Percentiles rank a stretch among this genome's conserved stretches.
phyloP scores from a whole-genome alignment of 2,797 vertebrate species.

The Ceryle rudis region DNA sequence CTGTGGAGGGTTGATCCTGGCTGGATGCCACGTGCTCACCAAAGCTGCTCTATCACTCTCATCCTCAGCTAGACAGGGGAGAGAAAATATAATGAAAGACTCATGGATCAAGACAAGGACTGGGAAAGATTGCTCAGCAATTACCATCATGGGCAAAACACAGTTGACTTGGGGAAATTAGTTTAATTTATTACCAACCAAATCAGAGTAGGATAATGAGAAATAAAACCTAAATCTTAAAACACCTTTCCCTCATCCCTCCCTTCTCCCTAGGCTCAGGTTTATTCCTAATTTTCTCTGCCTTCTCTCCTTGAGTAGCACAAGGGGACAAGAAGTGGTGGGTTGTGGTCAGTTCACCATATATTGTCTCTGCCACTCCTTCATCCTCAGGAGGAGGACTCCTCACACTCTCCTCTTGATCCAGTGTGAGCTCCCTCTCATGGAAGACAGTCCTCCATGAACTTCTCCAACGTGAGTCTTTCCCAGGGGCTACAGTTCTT shows the following conservation, averaged over 20 bases:
- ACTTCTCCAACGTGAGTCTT: too few relatives aligned
- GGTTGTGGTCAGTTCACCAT: background rate
- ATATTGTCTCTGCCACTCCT: background rate
- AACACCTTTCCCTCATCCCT: background rate
- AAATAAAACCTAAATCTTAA: background rate
- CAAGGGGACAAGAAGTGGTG: background rate
- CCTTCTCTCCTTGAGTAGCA: rapidly evolving
- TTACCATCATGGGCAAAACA: background rate
- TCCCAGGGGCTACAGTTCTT: background rate
- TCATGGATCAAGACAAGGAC: rapidly evolving
- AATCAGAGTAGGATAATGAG: background rate
- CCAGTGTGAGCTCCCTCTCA: background rate
- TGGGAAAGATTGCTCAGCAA: background rate
- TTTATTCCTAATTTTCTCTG: background rate
- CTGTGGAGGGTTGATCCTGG: background rate
- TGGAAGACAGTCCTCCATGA: background rate
- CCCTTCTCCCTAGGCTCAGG: background rate
- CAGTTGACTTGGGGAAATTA: background rate
- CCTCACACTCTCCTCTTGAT: background rate
- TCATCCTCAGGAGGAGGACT: background rate
- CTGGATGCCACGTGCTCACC: background rate
- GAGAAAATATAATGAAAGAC: background rate
- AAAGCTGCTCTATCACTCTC: background rate
- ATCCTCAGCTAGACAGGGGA: background rate
- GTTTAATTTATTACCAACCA: background rate